Base-by-base conservation (phyloP, 2,113 vertebrate genomes). In the Erinaceus europaeus region DNA sequence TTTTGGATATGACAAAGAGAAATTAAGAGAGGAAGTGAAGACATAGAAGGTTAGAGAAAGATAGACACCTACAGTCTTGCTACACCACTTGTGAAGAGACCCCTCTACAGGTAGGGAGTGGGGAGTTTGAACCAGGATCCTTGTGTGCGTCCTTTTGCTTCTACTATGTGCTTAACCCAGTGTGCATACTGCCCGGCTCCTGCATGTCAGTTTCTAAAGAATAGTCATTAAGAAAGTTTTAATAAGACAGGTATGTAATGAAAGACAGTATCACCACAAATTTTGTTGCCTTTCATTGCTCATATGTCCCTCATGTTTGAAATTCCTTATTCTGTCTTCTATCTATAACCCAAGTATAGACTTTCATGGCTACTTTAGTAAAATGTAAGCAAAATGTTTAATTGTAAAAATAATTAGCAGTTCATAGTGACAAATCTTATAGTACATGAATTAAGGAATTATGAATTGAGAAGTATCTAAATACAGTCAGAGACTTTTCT, bases 401-500 rank as follows among this genome's bases (percentile, higher is more conserved):
- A n/a, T n/a, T n/a, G n/a, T n/a, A n/a, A n/a, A n/a, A n/a, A n/a
- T n/a, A n/a, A n/a, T n/a, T n/a, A n/a, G n/a, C 81, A 81, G 36
- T 42, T 77, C 25, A 74, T 18, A 88, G 20, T 65, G 25, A 44
- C 11, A 55, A 65, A 89, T 18, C 25, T 3, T 67, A 32, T 29
- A 40, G 25, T 46, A 23, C 67, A 44, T 42, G n/a, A n/a, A n/a
- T n/a, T n/a, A n/a, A n/a, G n/a, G n/a, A 6, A 20, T 68, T 69
- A 73, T 87, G 50, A 89, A 67, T 76, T 85, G 82, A 85, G 42
- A 18, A 65, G 48, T 72, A 23, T 9, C 61, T n/a, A 77, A 44
- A 50, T 44, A 87, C 0, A 79, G 50, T 69, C 42, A 36, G 71
- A 84, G 23, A 79, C 15, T 55, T 93, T 71, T 91, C 61, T 71